Conservation (phyloP, 1,140 invertebrate species). For the Apis dorsata region DNA sequence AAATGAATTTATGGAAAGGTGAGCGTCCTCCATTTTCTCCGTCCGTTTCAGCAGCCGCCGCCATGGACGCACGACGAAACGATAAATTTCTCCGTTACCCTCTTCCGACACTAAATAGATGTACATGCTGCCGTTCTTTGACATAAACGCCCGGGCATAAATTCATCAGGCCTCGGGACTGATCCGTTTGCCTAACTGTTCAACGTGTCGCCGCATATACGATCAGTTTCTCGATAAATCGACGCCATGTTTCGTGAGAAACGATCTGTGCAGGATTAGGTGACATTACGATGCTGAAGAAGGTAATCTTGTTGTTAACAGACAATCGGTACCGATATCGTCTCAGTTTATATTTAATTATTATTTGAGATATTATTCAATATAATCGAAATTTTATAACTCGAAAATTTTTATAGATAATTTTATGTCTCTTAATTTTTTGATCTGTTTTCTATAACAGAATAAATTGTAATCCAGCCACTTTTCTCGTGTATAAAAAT, state of each 20-base stretch:
- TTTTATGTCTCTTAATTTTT: too few species aligned
- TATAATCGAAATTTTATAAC: too few species aligned
- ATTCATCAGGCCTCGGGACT: conserved; percentile 68
- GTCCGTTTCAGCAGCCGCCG: conserved; percentile 24
- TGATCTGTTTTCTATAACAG: too few species aligned
- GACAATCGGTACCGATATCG: too few species aligned
- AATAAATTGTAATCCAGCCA: too few species aligned
- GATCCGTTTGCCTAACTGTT: conserved; percentile 42
- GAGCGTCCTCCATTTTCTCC: conserved; percentile 25
- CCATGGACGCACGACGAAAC: conserved; percentile 69
- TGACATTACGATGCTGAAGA: not conserved
- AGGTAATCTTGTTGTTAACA: not conserved
- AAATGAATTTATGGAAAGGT: conserved; percentile 76
- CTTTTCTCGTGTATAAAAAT: too few species aligned
- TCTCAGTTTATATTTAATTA: too few species aligned
- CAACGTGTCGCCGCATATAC: conserved; percentile 22
- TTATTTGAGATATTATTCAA: too few species aligned
- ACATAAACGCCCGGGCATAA: conserved; percentile 75
- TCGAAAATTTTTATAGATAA: too few species aligned
- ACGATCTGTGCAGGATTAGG: not conserved
- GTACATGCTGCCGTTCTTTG: conserved; percentile 70
- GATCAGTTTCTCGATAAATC: conserved; percentile 36
- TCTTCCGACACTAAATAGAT: conserved; percentile 75
- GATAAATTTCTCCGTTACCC: conserved; percentile 75
- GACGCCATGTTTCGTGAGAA: not conserved